Evolutionary conservation across 2,113 vertebrate genomes (phyloP).

Genomic region (Paraplagusia blochii): DNA sequence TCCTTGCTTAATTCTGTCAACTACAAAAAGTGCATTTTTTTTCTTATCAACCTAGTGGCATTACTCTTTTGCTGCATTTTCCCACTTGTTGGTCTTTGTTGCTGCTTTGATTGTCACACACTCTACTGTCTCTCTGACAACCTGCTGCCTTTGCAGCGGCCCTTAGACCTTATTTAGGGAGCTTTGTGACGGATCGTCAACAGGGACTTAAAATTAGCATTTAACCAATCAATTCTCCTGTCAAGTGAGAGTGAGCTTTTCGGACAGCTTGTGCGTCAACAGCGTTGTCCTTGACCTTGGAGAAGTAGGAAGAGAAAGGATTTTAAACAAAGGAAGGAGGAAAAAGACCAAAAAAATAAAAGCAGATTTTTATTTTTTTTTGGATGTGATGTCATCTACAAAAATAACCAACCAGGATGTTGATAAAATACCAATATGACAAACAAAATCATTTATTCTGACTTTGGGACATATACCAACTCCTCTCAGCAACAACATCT

Average conservation of each 20-base stretch:
- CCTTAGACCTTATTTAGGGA: conserved; percentile 2
- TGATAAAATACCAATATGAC: too few species aligned
- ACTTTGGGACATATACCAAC: neutral
- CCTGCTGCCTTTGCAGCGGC: neutral
- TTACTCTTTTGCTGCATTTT: neutral
- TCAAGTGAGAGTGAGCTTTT: conserved; percentile 22
- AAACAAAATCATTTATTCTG: too few species aligned
- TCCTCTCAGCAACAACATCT: neutral
- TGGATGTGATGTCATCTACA: too few species aligned
- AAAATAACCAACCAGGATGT: too few species aligned
- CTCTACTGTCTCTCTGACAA: neutral
- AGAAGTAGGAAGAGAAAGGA: neutral
- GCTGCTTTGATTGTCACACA: conserved; percentile 16
- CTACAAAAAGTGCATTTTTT: too few species aligned
- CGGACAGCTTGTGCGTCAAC: neutral
- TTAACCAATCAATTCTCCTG: conserved; percentile 31
- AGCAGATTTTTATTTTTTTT: too few species aligned
- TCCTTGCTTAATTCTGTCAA: too few species aligned
- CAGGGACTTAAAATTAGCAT: conserved; percentile 26
- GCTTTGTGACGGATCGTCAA: conserved; percentile 32
- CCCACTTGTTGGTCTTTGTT: conserved; percentile 3
- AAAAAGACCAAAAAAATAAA: too few species aligned
- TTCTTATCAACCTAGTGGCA: neutral
- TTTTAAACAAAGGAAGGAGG: too few species aligned
- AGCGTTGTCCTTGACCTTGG: neutral